Percentiles rank a stretch among this genome's conserved stretches.
Conservation (phyloP, 1,140 invertebrate genomes). For the Cylas formicarius region DNA sequence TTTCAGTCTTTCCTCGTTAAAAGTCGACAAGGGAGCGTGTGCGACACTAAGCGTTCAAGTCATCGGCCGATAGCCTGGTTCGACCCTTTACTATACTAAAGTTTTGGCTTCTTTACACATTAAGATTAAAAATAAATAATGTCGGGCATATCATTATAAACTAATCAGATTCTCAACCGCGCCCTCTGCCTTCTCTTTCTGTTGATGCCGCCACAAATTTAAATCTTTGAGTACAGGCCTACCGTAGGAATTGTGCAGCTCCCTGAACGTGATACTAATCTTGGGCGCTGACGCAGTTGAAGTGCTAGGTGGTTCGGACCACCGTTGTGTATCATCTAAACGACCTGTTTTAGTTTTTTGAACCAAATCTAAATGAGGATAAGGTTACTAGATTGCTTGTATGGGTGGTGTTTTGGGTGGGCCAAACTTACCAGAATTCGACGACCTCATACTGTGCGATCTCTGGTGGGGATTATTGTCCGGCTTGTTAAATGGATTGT, state of each 20-base stretch:
- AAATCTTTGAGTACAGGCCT: conserved; percentile 59
- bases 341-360: conserved; percentile 26
- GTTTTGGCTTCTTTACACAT: too few species aligned
- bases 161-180: conserved; percentile 27
- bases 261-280: conserved; percentile 59
- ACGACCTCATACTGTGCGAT: conserved; percentile 49
- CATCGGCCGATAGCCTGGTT: too few species aligned
- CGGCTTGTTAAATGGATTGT: conserved; percentile 62
- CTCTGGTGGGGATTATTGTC: conserved; percentile 45
- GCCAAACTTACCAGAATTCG: conserved; percentile 43
- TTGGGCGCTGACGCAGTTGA: conserved; percentile 24
- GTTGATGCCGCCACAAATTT: conserved; percentile 56
- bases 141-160: too few species aligned
- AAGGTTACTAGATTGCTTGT: conserved; percentile 1
- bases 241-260: conserved; percentile 62
- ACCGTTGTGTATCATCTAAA: conserved; percentile 23
- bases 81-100: too few species aligned
- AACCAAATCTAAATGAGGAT: too few species aligned
- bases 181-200: conserved; percentile 24
- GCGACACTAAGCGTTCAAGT: too few species aligned
- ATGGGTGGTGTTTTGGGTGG: neutral
- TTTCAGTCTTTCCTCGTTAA: too few species aligned
- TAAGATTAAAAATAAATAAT: too few species aligned
- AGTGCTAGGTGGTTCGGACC: conserved; percentile 9
- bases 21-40: too few species aligned